A percentile compares a stretch with the other conserved stretches of the same genome.
phyloP scores from a whole-genome alignment of 1,140 invertebrate species.

The Thaumatotibia leucotreta region DNA sequence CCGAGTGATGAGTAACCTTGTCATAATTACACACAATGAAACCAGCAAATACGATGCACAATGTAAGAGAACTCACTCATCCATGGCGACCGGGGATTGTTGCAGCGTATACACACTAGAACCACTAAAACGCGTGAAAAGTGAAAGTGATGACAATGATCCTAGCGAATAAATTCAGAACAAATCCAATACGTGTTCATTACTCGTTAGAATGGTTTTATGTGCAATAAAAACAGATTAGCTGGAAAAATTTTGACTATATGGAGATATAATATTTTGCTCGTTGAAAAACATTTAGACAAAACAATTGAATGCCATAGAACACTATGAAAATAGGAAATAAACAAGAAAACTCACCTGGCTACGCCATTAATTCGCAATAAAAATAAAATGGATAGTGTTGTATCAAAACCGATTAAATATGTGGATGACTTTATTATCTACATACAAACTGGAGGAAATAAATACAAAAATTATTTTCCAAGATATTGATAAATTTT shows the following conservation, averaged over 20 bases:
- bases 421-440: not conserved
- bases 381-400: conserved; percentile 70
- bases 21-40: conserved; percentile 59
- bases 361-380: conserved; percentile 76
- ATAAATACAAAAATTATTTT: no score
- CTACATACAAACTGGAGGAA: no score
- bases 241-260: conserved; percentile 70
- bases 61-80: conserved; percentile 67
- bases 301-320: conserved; percentile 73
- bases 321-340: conserved; percentile 71
- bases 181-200: conserved; percentile 76
- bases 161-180: conserved; percentile 73
- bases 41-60: conserved; percentile 45
- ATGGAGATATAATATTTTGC: conserved; percentile 65
- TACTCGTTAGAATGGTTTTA: conserved; percentile 69
- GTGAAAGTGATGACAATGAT: conserved; percentile 76
- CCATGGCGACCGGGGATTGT: conserved; percentile 59
- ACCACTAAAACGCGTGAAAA: conserved; percentile 65
- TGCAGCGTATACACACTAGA: conserved; percentile 50
- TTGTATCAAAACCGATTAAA: conserved; percentile 18
- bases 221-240: conserved; percentile 60
- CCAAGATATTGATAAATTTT: no score
- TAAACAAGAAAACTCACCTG: conserved; percentile 75
- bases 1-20: conserved; percentile 50
- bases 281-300: conserved; percentile 67